phyloP scores from a whole-genome alignment of 2,113 vertebrate genomes.

The Sceloporus undulatus region DNA sequence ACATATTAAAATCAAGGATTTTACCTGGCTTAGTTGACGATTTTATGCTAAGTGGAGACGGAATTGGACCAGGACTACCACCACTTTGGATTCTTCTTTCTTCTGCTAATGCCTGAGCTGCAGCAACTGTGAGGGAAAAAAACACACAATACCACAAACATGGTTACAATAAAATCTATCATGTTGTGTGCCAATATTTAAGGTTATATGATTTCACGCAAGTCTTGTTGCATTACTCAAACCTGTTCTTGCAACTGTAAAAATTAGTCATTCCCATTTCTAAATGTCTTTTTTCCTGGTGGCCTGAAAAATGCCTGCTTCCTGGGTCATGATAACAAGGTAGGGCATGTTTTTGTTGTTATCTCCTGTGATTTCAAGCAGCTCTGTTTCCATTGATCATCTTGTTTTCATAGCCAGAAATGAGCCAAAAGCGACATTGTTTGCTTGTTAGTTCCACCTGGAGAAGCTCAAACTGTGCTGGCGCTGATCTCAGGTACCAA shows the following conservation, averaged over 20 bases:
- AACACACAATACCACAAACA: not conserved
- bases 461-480: not conserved
- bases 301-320: not conserved
- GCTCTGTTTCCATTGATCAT: not conserved
- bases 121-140: constrained; percentile 83
- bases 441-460: not conserved
- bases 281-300: not conserved
- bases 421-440: not conserved
- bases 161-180: constrained; percentile 17
- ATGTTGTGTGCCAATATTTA: not conserved
- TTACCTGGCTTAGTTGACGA: constrained; percentile 88
- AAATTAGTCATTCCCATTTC: not conserved
- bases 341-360: no score
- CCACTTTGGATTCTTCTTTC: constrained; percentile 87
- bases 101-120: constrained; percentile 89
- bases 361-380: no score
- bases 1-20: constrained; percentile 27
- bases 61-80: constrained; percentile 71
- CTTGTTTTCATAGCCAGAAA: not conserved
- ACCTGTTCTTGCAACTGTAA: not conserved
- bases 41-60: constrained; percentile 65
- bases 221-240: not conserved
- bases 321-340: no score
- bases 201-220: not conserved
- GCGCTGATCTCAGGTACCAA: not conserved